These are phyloP conservation scores for Megaceryle maxima DNA, from an alignment of 2,113 vertebrate species.

Conservation along the genomic window DNA sequence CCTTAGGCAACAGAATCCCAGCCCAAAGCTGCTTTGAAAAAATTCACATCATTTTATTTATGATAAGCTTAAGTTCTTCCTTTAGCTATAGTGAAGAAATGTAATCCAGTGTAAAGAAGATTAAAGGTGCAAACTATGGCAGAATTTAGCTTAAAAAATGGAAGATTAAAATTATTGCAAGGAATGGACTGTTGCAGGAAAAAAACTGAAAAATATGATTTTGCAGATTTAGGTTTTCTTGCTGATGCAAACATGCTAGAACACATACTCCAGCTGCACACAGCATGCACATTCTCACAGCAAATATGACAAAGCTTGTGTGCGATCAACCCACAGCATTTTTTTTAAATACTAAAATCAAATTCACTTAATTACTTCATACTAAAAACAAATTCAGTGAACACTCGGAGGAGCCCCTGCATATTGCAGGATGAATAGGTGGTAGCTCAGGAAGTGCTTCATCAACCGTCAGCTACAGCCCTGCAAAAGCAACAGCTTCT, in stretches of 20 bases:
- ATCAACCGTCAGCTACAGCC: neutral
- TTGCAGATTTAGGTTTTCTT: neutral
- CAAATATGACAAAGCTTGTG: neutral
- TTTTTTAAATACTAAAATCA: neutral
- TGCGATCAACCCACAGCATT: neutral
- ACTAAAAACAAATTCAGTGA: neutral
- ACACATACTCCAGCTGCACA: neutral
- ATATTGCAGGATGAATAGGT: neutral
- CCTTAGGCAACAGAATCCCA: neutral
- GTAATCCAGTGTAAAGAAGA: neutral
- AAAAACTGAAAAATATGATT: neutral
- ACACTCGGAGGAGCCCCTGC: neutral
- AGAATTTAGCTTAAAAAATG: neutral
- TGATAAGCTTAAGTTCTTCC: neutral
- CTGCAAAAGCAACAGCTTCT: neutral
- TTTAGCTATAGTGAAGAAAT: neutral
- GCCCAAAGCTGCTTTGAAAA: neutral
- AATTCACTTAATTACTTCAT: neutral
- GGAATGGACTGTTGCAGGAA: neutral
- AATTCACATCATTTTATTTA: neutral
- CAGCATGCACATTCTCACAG: neutral
- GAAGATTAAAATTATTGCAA: neutral
- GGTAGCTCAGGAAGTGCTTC: neutral
- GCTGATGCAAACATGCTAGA: neutral
- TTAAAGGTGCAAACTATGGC: neutral